These are phyloP conservation scores for Eilema griseolum DNA, from an alignment of 2,888 invertebrate species.

Conservation along the genomic window DNA sequence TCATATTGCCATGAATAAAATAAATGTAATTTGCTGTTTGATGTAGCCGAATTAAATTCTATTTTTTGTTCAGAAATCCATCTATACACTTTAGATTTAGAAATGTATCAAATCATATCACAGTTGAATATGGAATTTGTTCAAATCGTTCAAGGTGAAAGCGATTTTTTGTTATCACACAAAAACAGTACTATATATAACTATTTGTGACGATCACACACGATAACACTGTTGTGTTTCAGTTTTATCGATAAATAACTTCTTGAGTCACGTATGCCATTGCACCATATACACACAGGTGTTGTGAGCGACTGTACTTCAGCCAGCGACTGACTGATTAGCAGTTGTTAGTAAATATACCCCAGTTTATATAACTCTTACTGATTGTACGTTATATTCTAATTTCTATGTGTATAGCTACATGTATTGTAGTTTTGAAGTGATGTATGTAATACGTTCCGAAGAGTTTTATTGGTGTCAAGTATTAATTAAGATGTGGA, in stretches of 20 bases:
- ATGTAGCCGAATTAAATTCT: background rate
- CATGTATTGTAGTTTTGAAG: conserved; percentile 30
- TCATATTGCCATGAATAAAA: background rate
- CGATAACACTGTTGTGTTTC: conserved; percentile 80
- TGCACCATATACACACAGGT: conserved; percentile 63
- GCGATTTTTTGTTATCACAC: conserved; percentile 67
- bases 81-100: background rate
- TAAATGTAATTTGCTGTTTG: background rate
- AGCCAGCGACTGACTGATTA: conserved; percentile 30
- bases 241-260: conserved; percentile 72
- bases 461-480: conserved; percentile 53
- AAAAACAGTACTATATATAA: conserved; percentile 68
- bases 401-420: conserved; percentile 44
- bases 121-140: conserved; percentile 13
- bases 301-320: conserved; percentile 48
- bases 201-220: conserved; percentile 68
- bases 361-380: conserved; percentile 40
- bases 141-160: conserved; percentile 73
- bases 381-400: conserved; percentile 42
- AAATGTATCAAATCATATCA: conserved; percentile 7
- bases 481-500: conserved; percentile 55
- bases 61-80: background rate
- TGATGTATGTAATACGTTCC: conserved; percentile 44
- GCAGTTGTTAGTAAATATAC: conserved; percentile 48
- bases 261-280: conserved; percentile 83